Evolutionary conservation across 2,113 vertebrate species (phyloP).

Genomic region (Lutjanus erythropterus): DNA sequence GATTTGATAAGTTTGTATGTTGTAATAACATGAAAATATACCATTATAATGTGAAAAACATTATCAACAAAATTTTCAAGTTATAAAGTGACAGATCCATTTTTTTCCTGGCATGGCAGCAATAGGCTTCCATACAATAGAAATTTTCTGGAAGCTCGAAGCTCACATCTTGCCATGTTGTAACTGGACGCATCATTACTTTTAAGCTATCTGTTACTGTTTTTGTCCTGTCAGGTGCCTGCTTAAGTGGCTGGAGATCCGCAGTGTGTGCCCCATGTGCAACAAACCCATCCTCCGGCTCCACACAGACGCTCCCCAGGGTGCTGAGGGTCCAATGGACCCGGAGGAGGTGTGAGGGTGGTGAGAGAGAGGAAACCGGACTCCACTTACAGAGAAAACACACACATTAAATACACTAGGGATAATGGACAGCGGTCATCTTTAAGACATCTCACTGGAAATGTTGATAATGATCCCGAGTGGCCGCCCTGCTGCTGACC

Average conservation of each 20-base stretch:
- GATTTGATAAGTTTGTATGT: no score
- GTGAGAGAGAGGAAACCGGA: not conserved
- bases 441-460: slow-evolving; percentile 71
- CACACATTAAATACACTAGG: slow-evolving; percentile 64
- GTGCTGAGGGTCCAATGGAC: slow-evolving; percentile 83
- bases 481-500: slow-evolving; percentile 49
- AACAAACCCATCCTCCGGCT: slow-evolving; percentile 88
- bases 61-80: no score
- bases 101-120: no score
- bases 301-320: slow-evolving; percentile 80
- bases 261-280: slow-evolving; percentile 89
- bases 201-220: not conserved
- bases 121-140: no score
- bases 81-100: no score
- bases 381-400: slow-evolving; percentile 54
- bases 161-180: no score
- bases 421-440: slow-evolving; percentile 66
- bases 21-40: no score
- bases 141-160: no score
- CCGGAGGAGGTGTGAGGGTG: slow-evolving; percentile 84
- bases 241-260: slow-evolving; percentile 89
- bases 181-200: no score
- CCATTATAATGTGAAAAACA: no score
- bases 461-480: slow-evolving; percentile 64
- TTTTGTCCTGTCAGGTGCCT: slow-evolving; percentile 82